Percentiles rank a stretch among this genome's conserved stretches.
These are phyloP conservation scores for Trachythela sp. DNA, from an alignment of 64 coral and sea anemone genomes.

Conservation along the genomic window DNA sequence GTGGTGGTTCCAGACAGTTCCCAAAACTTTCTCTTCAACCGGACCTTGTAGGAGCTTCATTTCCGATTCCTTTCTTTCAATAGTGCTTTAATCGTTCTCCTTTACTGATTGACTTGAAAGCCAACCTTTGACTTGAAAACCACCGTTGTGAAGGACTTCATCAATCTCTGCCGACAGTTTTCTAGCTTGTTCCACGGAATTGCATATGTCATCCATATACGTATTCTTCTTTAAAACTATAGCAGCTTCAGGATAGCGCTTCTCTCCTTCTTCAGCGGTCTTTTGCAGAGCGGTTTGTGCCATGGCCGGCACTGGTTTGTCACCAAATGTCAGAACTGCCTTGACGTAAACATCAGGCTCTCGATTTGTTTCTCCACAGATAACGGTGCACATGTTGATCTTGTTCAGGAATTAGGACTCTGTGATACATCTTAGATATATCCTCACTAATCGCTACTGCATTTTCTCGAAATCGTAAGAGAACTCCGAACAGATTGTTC, in stretches of 20 bases:
- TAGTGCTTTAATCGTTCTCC: neutral
- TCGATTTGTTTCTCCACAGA: neutral
- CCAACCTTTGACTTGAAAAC: slow-evolving; percentile 40
- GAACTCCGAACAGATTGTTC: neutral
- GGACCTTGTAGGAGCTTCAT: slow-evolving; percentile 36
- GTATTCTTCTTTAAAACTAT: neutral
- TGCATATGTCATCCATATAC: slow-evolving; percentile 10
- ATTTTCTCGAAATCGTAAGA: neutral
- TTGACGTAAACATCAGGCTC: neutral
- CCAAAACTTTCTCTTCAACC: slow-evolving; percentile 44
- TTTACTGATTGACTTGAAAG: slow-evolving; percentile 18
- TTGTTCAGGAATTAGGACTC: slow-evolving; percentile 1
- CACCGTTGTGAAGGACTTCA: slow-evolving; percentile 39
- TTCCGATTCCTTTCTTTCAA: neutral
- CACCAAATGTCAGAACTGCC: neutral
- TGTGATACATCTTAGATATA: slow-evolving; percentile 19
- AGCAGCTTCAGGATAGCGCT: neutral
- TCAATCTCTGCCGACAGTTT: slow-evolving; percentile 37
- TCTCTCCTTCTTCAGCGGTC: neutral
- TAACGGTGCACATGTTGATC: slow-evolving; percentile 11
- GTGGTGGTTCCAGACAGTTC: slow-evolving; percentile 17
- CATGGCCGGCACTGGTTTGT: neutral
- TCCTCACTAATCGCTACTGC: neutral
- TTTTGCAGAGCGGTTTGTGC: neutral
- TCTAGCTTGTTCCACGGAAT: slow-evolving; percentile 27